Evolutionary conservation across 2,113 vertebrate species (phyloP).

Genomic region (Stigmatopora nigra): DNA sequence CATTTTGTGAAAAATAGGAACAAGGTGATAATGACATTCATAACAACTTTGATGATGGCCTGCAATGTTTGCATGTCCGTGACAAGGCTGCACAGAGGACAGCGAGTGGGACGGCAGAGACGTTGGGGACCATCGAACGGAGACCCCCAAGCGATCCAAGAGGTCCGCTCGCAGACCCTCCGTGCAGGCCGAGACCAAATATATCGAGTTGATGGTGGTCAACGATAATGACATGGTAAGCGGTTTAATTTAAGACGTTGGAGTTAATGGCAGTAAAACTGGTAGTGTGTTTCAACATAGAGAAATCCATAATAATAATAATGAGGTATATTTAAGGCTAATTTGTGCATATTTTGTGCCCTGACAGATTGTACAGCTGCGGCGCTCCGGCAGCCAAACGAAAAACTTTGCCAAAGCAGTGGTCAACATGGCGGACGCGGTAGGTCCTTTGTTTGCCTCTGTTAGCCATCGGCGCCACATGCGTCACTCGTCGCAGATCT

Average conservation of each 20-base stretch:
- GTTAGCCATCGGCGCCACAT: too few relatives aligned
- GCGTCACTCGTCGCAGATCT: conserved; percentile 69
- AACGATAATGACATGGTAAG: conserved; percentile 88
- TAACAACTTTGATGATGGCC: neutral
- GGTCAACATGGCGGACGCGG: conserved; percentile 91
- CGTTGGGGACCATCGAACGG: conserved; percentile 31
- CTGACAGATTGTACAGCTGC: conserved; percentile 81
- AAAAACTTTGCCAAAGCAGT: conserved; percentile 95
- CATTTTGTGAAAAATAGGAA: neutral
- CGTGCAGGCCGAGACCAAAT: conserved; percentile 92
- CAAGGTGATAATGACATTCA: neutral
- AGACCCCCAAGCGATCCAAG: conserved; percentile 54
- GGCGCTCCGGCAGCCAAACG: conserved; percentile 80
- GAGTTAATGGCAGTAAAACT: too few relatives aligned
- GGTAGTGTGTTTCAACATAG: too few relatives aligned
- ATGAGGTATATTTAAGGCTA: too few relatives aligned
- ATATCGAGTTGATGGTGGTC: conserved; percentile 89
- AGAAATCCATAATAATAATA: too few relatives aligned
- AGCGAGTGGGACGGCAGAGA: conserved; percentile 41
- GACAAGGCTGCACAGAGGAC: conserved; percentile 59
- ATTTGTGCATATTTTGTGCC: conserved; percentile 24
- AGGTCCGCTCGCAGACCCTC: conserved; percentile 78
- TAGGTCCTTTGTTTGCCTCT: conserved; percentile 53
- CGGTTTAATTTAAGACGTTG: neutral
- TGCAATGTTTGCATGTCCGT: conserved; percentile 7